A percentile compares a stretch with the other conserved stretches of the same genome.
These are phyloP conservation scores for Megaceryle torquata DNA, from an alignment of 2,113 vertebrate species.

Conservation along the genomic window DNA sequence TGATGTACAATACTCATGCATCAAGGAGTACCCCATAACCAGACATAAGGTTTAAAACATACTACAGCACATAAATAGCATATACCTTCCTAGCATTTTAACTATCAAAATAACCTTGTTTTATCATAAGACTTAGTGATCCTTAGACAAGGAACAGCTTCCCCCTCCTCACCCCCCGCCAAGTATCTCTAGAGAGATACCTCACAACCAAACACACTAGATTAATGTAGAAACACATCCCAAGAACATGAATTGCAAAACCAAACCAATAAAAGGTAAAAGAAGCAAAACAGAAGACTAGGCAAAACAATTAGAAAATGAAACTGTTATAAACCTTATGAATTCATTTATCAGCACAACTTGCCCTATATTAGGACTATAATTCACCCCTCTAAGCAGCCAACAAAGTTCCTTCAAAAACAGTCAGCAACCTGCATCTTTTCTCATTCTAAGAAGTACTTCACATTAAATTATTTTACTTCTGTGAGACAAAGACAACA, in stretches of 20 bases:
- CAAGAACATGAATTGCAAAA: neutral
- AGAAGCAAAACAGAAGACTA: neutral
- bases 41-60: neutral
- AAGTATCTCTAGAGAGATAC: accelerated
- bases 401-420: neutral
- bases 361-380: neutral
- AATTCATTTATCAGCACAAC: neutral
- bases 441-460: neutral
- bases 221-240: neutral
- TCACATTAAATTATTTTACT: neutral
- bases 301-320: neutral
- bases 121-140: neutral
- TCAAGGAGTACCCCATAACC: neutral
- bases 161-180: too few species aligned
- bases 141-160: neutral
- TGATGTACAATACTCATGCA: neutral
- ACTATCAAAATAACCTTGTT: neutral
- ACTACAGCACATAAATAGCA: neutral
- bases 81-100: accelerated
- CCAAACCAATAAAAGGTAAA: neutral
- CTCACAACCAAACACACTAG: neutral
- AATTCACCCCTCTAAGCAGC: neutral
- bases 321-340: neutral
- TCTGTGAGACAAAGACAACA: neutral
- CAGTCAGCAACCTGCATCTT: neutral